Evolutionary conservation across 1,140 invertebrate species (phyloP).

Genomic region (Drosophila orena): DNA sequence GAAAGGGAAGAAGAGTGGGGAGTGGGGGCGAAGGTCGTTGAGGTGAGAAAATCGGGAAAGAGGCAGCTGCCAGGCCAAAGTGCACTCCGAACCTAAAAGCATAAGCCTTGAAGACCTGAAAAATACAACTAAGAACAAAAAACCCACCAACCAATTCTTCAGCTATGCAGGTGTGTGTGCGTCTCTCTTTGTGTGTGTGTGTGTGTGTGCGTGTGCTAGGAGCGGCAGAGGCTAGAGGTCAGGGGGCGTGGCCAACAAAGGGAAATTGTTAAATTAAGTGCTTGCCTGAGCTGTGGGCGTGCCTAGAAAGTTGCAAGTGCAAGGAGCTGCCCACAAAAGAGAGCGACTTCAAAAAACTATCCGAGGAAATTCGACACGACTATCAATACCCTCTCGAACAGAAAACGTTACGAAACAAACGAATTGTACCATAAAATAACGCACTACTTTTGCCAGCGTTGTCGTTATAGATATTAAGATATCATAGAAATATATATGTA

Average conservation of each 20-base stretch:
- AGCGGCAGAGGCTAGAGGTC: not conserved
- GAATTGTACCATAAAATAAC: too few species aligned
- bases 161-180: constrained; percentile 20
- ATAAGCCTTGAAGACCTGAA: constrained; percentile 60
- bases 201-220: not conserved
- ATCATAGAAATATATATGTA: not conserved
- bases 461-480: too few species aligned
- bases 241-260: constrained; percentile 47
- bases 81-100: constrained; percentile 78
- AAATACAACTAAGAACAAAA: constrained; percentile 10
- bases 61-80: constrained; percentile 66
- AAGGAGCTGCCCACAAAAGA: constrained; percentile 19
- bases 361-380: not conserved
- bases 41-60: constrained; percentile 34
- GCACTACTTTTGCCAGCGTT: not conserved
- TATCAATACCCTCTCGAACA: constrained; percentile 20
- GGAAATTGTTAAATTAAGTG: constrained; percentile 78
- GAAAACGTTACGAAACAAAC: not conserved
- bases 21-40: constrained; percentile 3
- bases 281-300: constrained; percentile 48
- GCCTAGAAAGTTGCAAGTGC: constrained; percentile 59
- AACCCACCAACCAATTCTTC: constrained; percentile 19
- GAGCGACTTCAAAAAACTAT: constrained; percentile 9
- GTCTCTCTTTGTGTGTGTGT: constrained; percentile 4
- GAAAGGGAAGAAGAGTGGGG: too few species aligned